Base-by-base conservation (phyloP, 1,140 invertebrate species). In the Coelopa frigida region DNA sequence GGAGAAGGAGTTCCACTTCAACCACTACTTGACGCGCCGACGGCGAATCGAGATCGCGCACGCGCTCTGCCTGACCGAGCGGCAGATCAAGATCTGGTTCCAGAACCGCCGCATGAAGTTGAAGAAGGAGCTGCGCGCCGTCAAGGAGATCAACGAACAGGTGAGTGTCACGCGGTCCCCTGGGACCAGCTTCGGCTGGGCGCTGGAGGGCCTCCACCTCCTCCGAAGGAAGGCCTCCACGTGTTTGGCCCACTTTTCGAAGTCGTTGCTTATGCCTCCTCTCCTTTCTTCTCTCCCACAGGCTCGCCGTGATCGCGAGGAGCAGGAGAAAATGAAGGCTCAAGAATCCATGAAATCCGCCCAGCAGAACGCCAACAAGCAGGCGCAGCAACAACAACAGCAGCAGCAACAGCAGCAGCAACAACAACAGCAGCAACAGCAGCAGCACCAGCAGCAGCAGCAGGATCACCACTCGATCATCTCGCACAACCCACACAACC, bases 1-100 rank as follows among this genome's bases (percentile, higher is more conserved):
- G 68, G 94, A 98, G 72, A 98, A 98, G 73, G 94, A 98, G 75
- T 98, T 98, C 72, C 94, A 98, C 71, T 98, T 94, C 74, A 97
- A 96, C 73, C 91, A 95, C 61, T 98, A 98, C 74, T 78, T 97
- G 68, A 97, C 94, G 55, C 79, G 93, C 64, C 80, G 93, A 70
- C 82, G 94, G 68, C 81, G 94, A 73, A 96, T 98, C 75, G 94
- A 97, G 73, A 95, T 98, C 55, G 93, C 93, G 8, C 93, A 96
- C 72, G 91, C 92, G 24, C 80, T 97, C 11, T 95, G 93, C 70
- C 79, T 97, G 38, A 96, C 93, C 47, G 94, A 97, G 73, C 78
- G 94, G 53, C 94, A 97, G 74, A 95, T 95, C 62, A 95, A 95
- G 77, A 95, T 95, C 63, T 95, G 92, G 92, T 95, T 95, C 73